Percentiles rank a stretch among this genome's conserved stretches.
phyloP scores from a whole-genome alignment of 2,113 vertebrate species.

The Mormoops blainvillei region DNA sequence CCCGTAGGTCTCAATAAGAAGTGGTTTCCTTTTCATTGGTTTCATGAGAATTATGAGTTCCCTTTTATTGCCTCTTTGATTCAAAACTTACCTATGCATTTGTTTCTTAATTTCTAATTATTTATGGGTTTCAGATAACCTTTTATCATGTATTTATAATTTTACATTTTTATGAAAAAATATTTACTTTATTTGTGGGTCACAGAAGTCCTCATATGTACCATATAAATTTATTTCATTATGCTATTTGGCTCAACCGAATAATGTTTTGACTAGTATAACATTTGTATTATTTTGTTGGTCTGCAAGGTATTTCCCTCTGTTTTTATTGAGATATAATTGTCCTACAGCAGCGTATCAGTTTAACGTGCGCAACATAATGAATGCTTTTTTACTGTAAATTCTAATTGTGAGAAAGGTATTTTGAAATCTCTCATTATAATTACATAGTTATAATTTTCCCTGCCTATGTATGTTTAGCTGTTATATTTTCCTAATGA shows the following conservation, averaged over 20 bases:
- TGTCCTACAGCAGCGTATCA: not conserved
- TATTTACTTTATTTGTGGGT: not conserved
- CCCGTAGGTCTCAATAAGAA: not conserved
- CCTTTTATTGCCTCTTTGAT: not conserved
- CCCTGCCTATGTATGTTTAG: not conserved
- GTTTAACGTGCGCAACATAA: not conserved
- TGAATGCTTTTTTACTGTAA: not conserved
- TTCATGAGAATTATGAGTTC: not conserved
- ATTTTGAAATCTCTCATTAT: not conserved
- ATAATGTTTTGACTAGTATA: not conserved
- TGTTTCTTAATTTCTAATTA: not conserved
- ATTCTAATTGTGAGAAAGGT: not conserved
- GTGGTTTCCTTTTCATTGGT: not conserved
- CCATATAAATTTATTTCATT: not conserved
- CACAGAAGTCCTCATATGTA: not conserved
- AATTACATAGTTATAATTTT: not conserved
- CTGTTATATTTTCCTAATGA: not conserved
- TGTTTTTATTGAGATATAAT: not conserved
- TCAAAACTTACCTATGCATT: not conserved
- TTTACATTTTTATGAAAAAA: slow-evolving; percentile 7
- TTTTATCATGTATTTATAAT: not conserved
- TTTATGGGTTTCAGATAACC: not conserved
- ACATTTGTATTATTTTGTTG: not conserved
- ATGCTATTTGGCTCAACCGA: not conserved
- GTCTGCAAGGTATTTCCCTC: not conserved